Base-by-base conservation (phyloP, 2,113 vertebrate species). In the Neopipo cinnamomea region DNA sequence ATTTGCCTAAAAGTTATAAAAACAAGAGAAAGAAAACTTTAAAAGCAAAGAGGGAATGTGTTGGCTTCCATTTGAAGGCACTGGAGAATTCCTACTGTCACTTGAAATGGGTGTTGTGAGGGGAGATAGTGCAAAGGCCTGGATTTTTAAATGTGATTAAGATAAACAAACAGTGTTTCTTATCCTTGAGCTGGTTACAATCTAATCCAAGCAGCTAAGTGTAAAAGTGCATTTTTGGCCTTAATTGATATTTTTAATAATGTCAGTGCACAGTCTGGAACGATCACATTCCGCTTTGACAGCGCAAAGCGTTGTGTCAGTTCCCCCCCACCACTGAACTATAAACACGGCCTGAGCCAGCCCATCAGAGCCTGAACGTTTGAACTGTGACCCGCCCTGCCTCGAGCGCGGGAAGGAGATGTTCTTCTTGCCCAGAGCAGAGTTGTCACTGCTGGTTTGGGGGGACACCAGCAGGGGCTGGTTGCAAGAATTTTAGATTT, bases 161-260 rank as follows among this genome's bases (percentile, higher is more conserved):
- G 94, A 97, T 96, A 97, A 97, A 95, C 97, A 97, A 94, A 88
- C 73, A 95, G 47, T 46, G 76, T 90, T 96, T 94, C 96, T 97
- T 96, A 94, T 97, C 93, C 96, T 89, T 91, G 92, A 79, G 86
- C 91, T 96, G 78, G 91, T 95, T 93, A 94, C 89, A 93, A 63
- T 89, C 91, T 97, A 96, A 97, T 96, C 97, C 96, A 92, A 95
- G 91, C 95, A 92, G 91, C 76, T 96, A 89, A 94, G 85, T 91
- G 86, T 86, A 94, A 94, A 96, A 97, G 96, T 93, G 94, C 94
- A 91, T 92, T 97, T 97, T 97, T 97, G 96, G 96, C 95, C 42
- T 95, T 97, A 96, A 96, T 95, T 96, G 95, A 94, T 97, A 96
- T 94, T 96, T 97, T 96, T 94, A 93, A 71, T 97, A 96, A 94